Conservation (phyloP, 2,888 invertebrate genomes). For the Mythimna lalbum region DNA sequence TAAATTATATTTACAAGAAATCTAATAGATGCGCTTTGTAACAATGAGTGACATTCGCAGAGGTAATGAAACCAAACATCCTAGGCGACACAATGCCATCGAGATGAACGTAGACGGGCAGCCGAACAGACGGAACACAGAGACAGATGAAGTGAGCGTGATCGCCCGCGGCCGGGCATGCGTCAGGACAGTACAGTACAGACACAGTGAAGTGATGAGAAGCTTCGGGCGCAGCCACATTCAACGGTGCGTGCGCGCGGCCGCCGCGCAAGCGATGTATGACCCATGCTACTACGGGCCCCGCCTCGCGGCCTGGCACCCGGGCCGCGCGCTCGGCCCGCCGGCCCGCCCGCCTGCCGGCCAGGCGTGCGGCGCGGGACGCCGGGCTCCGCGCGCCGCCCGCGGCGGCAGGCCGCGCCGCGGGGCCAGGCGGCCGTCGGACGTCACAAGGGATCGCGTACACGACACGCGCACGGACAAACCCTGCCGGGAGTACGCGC, state of each 20-base stretch:
- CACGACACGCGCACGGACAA: constrained; percentile 83
- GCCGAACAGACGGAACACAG: constrained; percentile 89
- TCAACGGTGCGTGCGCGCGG: constrained; percentile 90
- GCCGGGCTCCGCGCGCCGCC: constrained; percentile 45
- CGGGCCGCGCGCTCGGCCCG: constrained; percentile 57
- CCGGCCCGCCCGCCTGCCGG: constrained; percentile 50
- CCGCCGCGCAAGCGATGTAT: constrained; percentile 90
- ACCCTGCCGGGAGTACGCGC: constrained; percentile 80
- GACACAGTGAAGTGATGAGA: constrained; percentile 90
- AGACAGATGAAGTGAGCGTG: constrained; percentile 90
- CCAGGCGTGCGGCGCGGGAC: constrained; percentile 51
- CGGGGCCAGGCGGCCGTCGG: constrained; percentile 83
- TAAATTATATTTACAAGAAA: constrained; percentile 85
- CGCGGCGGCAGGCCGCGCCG: constrained; percentile 64
- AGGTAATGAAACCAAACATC: constrained; percentile 87
- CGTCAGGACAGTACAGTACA: constrained; percentile 90
- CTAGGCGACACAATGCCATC: constrained; percentile 87
- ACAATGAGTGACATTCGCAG: constrained; percentile 88
- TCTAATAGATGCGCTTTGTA: constrained; percentile 89
- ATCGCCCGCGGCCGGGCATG: constrained; percentile 90
- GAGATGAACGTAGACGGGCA: constrained; percentile 87
- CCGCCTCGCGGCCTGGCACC: constrained; percentile 67
- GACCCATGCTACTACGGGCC: constrained; percentile 90
- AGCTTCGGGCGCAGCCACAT: constrained; percentile 91
- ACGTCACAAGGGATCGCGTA: constrained; percentile 89